Evolutionary conservation across 2,888 invertebrate species (phyloP).

Genomic region (Nemotelus nigrinus): DNA sequence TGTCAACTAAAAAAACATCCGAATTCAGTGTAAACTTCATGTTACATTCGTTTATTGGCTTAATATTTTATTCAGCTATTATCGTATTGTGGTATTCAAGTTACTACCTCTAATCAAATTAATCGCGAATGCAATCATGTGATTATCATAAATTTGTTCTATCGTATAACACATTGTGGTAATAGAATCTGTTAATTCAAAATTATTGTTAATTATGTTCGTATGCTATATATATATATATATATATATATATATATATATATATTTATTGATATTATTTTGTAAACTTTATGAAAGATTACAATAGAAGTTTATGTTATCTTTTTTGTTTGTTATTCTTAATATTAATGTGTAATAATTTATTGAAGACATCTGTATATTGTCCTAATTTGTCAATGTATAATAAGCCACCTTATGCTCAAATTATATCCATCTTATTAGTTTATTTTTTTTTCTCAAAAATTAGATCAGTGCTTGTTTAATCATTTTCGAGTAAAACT

Average conservation of each 20-base stretch:
- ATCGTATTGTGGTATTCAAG: conserved; percentile 61
- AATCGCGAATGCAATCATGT: conserved; percentile 45
- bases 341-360: conserved; percentile 26
- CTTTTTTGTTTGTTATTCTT: conserved; percentile 14
- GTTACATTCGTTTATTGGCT: conserved; percentile 53
- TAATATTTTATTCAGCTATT: conserved; percentile 53
- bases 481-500: conserved; percentile 37
- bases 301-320: conserved; percentile 21
- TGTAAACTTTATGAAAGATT: not conserved
- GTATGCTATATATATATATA: not conserved
- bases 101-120: conserved; percentile 41
- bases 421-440: conserved; percentile 17
- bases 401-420: conserved; percentile 26
- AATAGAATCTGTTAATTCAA: not conserved
- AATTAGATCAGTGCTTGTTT: conserved; percentile 20
- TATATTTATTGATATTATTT: conserved; percentile 2
- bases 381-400: conserved; percentile 11
- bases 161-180: not conserved
- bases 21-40: conserved; percentile 33
- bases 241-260: not conserved
- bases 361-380: conserved; percentile 42
- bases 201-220: conserved; percentile 2
- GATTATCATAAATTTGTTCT: not conserved
- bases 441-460: not conserved
- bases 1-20: conserved; percentile 23